phyloP scores from a whole-genome alignment of 2,888 invertebrate genomes.

The Petrophora chlorosata region DNA sequence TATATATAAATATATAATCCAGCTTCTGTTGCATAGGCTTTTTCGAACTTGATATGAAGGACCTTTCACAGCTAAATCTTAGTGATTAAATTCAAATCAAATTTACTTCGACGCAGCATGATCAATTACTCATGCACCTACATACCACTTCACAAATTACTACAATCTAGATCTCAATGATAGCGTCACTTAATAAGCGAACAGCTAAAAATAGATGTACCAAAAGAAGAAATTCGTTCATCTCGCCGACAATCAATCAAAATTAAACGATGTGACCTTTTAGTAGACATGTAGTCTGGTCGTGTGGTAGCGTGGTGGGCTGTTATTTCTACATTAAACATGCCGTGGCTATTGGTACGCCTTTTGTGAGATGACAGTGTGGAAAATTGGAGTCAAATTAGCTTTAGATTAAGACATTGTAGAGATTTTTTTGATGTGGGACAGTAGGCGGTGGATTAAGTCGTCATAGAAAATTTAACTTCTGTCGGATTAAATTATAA shows the following conservation, averaged over 20 bases:
- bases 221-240: slow-evolving; percentile 30
- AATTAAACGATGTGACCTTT: slow-evolving; percentile 39
- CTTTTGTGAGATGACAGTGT: slow-evolving; percentile 26
- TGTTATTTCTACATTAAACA: slow-evolving; percentile 26
- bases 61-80: too few species aligned
- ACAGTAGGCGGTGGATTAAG: neutral
- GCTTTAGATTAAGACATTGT: slow-evolving; percentile 15
- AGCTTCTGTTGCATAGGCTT: too few species aligned
- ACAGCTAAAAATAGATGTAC: too few species aligned
- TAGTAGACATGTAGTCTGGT: slow-evolving; percentile 17
- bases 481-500: too few species aligned
- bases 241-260: slow-evolving; percentile 34
- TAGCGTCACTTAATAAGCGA: neutral
- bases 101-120: too few species aligned
- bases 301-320: slow-evolving; percentile 1
- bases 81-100: too few species aligned
- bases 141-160: neutral
- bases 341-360: slow-evolving; percentile 3
- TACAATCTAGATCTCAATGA: slow-evolving; percentile 15
- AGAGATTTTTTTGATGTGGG: slow-evolving; percentile 3
- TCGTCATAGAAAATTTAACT: too few species aligned
- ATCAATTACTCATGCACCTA: too few species aligned
- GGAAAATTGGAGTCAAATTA: slow-evolving; percentile 27
- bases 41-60: too few species aligned
- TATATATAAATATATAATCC: too few species aligned